Evolutionary conservation across 2,797 vertebrate species (phyloP), one percentile per base, ranked within the genome.

Genomic region (Chelidonichthys spinosus): DNA sequence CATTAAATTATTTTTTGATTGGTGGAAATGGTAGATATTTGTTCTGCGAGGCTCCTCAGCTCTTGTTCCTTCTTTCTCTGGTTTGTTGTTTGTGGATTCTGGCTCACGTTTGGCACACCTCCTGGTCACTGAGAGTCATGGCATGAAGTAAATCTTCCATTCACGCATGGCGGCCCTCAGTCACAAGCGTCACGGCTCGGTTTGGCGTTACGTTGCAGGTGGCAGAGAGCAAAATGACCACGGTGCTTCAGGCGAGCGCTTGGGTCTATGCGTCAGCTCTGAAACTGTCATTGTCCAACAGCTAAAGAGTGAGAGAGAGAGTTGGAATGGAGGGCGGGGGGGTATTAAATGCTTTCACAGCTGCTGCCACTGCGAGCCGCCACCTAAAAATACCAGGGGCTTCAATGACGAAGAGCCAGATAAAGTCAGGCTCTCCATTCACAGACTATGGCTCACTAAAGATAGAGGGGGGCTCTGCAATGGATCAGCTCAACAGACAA

Each of bases 381-480:
- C 72, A 43, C 82, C 91, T 94, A 94, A 95, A 94, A 94, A 95
- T 95, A 95, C 72, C 86, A 52, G 25, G 86, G 82, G 91, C 92
- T 89, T 91, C 67, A 64, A 93, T 93, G 92, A 94, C 90, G 84
- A 81, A 59, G 78, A 77, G 81, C 67, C 72, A 90, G 94, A 95
- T 95, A 94, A 94, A 92, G 92, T 93, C 68, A 91, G 90, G 65
- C 85, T 25, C 66, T 87, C 89, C 90, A 88, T 91, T 94, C 90
- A 93, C 86, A 89, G 84, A 83, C 60, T 25, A 7, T 40, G 79
- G 79, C 71, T 73, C 49, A 61, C 91, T 95, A 93, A 94, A 94
- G 85, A 95, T 94, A 94, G 92, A 76, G 67, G 55, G 79, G 78
- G 69, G 84, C 59, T 84, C 86, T 90, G 83, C 50, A 11, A 46